Evolutionary conservation across 1,140 invertebrate species (phyloP).

Genomic region (Hylaeus volcanicus): DNA sequence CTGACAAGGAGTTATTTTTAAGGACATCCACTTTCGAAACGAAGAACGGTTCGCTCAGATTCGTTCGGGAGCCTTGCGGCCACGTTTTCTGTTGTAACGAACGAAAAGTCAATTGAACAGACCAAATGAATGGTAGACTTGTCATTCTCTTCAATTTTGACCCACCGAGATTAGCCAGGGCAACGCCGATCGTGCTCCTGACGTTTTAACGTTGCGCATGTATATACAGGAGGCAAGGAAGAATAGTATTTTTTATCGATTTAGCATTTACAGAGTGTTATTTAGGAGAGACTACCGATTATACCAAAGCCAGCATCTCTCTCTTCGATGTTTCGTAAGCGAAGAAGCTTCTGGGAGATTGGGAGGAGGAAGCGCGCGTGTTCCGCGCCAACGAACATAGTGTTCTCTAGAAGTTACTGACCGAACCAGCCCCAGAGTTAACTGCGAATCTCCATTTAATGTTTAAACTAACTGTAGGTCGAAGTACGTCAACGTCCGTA

Average conservation of each 20-base stretch:
- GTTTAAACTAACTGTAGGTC: slow-evolving; percentile 55
- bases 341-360: slow-evolving; percentile 28
- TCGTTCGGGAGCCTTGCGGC: background rate
- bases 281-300: slow-evolving; percentile 55
- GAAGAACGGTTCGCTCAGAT: background rate
- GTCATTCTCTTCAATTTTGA: slow-evolving; percentile 39
- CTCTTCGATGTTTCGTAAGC: slow-evolving; percentile 31
- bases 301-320: slow-evolving; percentile 60
- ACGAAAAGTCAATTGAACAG: slow-evolving; percentile 23
- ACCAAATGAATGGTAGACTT: background rate
- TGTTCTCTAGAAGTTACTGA: slow-evolving; percentile 40
- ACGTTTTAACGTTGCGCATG: slow-evolving; percentile 41
- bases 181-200: slow-evolving; percentile 30
- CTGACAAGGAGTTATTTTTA: background rate
- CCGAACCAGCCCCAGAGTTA: slow-evolving; percentile 27
- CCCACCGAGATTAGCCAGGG: background rate
- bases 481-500: background rate
- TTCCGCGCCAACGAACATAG: slow-evolving; percentile 44
- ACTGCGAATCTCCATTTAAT: slow-evolving; percentile 63
- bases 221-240: slow-evolving; percentile 42
- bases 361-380: slow-evolving; percentile 21
- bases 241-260: slow-evolving; percentile 69
- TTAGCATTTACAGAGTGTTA: slow-evolving; percentile 62
- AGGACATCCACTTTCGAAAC: background rate
- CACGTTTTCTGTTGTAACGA: background rate